Percentiles rank a stretch among this genome's conserved stretches.
These are phyloP conservation scores for Elephas maximus DNA, from an alignment of 2,113 vertebrate genomes.

Conservation along the genomic window DNA sequence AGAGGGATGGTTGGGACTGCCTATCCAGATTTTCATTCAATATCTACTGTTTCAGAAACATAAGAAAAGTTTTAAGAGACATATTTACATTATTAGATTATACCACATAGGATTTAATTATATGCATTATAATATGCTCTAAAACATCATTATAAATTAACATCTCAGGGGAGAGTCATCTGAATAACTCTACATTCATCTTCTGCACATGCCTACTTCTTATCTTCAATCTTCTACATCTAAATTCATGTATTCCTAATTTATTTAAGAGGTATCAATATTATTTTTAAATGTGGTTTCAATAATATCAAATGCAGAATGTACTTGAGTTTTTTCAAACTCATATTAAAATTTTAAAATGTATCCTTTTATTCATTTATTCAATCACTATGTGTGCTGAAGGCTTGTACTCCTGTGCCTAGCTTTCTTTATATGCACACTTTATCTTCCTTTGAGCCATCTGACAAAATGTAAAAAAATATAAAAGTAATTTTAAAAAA, in stretches of 20 bases:
- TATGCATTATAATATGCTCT: not conserved
- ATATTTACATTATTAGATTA: not conserved
- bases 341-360: not conserved
- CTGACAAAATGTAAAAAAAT: not conserved
- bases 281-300: constrained; percentile 35
- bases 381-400: not conserved
- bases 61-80: constrained; percentile 11
- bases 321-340: constrained; percentile 6
- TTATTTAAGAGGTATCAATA: constrained; percentile 12
- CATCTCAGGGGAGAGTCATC: not conserved
- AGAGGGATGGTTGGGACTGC: not conserved
- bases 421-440: not conserved
- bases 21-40: not conserved
- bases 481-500: not conserved
- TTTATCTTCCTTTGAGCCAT: not conserved
- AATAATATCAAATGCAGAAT: constrained; percentile 10
- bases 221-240: constrained; percentile 11
- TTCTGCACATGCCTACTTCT: not conserved
- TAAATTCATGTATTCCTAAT: constrained; percentile 15
- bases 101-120: not conserved
- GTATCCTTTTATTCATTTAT: not conserved
- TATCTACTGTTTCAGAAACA: not conserved
- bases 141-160: constrained; percentile 11
- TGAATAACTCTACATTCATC: not conserved
- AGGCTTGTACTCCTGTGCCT: not conserved